Base-by-base conservation (phyloP, 2,888 invertebrate genomes). In the Zhuqinia jingwanae region DNA sequence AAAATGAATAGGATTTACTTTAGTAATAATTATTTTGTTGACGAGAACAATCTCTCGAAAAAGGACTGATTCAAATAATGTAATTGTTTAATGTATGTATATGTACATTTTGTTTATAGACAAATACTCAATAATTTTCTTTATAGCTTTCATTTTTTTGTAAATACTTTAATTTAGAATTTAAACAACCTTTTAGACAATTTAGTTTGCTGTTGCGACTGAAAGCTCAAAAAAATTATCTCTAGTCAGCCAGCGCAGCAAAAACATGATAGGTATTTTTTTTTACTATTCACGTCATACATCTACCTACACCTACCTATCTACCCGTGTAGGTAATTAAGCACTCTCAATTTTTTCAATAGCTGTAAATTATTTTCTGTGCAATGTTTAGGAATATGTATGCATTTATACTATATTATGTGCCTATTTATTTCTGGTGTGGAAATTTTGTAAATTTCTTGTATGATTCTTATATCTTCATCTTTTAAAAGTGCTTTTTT, bases 201-300 rank as follows among this genome's bases (percentile, higher is more conserved):
- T 10, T 73, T 73, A 25, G 50, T 73, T 73, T 84, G 84, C 84
- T 84, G 84, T 77, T 63, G 84, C 77, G 70, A 84, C 77, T 65
- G 56, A 84, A 84, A 77, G 84, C 84, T 84, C 77, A 84, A 68
- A 84, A 68, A 84, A 76, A 47, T 84, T 53, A 83, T 84, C 77
- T 84, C 73, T 73, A 73, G 73, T 73, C 73, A 84, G 84, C 76
- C 84, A 84, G 84, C 84, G 58, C 84, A 84, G 84, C 84, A 77
- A 76, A 50, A 42, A 45, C 3, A 56, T 2, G 27, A 42, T 15
- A 65, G 53, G 8, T 56, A n/a, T n/a, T n/a, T n/a, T n/a, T n/a
- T n/a, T n/a, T n/a, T n/a, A n/a, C n/a, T n/a, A n/a, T n/a, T n/a
- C n/a, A n/a, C n/a, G n/a, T n/a, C n/a, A n/a, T n/a, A n/a, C n/a